Evolutionary conservation across 2,113 vertebrate genomes (phyloP).

Genomic region (Rhynchomys soricoides): DNA sequence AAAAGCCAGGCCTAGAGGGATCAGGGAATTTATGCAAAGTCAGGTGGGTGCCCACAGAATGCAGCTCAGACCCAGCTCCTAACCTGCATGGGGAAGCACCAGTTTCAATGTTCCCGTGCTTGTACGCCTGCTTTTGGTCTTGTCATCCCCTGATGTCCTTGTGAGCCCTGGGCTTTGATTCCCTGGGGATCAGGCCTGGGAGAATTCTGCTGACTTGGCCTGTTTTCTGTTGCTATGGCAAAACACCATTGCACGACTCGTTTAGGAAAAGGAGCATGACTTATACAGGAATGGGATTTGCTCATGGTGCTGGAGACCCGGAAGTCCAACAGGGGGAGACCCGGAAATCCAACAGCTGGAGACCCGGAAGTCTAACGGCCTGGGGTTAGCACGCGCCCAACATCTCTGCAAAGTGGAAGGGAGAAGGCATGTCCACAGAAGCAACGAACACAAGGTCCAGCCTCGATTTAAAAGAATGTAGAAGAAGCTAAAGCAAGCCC

Average conservation of each 20-base stretch:
- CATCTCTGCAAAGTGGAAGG: neutral
- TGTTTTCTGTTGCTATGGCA: neutral
- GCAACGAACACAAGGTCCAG: neutral
- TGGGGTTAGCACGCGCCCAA: neutral
- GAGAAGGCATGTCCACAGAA: neutral
- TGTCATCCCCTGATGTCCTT: fast-evolving
- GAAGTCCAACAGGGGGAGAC: too few relatives aligned
- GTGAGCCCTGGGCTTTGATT: neutral
- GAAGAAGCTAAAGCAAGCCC: neutral
- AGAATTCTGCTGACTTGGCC: neutral
- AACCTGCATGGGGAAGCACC: fast-evolving
- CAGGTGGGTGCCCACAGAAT: neutral
- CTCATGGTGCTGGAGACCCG: neutral
- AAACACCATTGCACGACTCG: neutral
- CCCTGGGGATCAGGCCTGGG: neutral
- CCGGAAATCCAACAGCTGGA: too few relatives aligned
- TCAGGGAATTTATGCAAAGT: neutral
- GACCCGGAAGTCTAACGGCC: neutral
- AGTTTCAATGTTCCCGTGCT: fast-evolving
- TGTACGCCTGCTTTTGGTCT: neutral
- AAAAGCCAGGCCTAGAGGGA: neutral
- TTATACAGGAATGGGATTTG: neutral
- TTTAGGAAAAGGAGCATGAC: neutral
- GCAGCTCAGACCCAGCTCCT: neutral
- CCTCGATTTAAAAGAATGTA: neutral